A percentile compares a stretch with the other conserved stretches of the same genome.
Conservation (phyloP, 2,888 invertebrate genomes). For the Abrostola tripartita region DNA sequence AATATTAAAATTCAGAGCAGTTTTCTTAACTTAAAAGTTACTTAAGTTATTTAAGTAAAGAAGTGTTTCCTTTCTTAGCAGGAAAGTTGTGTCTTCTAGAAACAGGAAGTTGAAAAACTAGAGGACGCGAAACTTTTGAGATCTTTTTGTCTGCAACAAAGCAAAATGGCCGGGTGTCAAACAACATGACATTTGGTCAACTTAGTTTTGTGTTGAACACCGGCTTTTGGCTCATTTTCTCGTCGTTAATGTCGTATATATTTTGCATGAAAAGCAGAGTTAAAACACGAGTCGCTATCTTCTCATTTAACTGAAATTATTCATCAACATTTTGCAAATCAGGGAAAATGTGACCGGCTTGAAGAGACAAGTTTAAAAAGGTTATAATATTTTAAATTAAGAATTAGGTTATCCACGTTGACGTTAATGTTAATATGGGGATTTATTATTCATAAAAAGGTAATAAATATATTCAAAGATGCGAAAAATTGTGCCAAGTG, state of each 20-base stretch:
- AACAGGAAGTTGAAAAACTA: constrained; percentile 63
- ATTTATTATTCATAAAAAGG: constrained; percentile 26
- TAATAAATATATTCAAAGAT: constrained; percentile 28
- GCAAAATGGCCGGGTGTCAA: constrained; percentile 34
- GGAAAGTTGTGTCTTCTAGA: constrained; percentile 56
- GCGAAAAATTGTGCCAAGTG: constrained; percentile 21
- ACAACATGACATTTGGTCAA: constrained; percentile 52
- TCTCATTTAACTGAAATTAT: constrained; percentile 24
- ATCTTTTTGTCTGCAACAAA: constrained; percentile 56
- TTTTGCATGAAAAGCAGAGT: constrained; percentile 21
- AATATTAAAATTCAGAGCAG: constrained; percentile 57
- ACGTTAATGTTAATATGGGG: constrained; percentile 22
- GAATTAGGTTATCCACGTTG: constrained; percentile 31
- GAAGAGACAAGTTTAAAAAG: constrained; percentile 30
- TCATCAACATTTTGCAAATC: constrained; percentile 22
- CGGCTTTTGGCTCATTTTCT: constrained; percentile 22
- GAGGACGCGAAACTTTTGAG: constrained; percentile 56
- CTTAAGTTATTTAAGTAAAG: constrained; percentile 60
- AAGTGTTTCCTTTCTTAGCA: constrained; percentile 62
- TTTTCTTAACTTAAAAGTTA: constrained; percentile 58
- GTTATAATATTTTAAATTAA: constrained; percentile 27
- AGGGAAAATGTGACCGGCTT: constrained; percentile 17
- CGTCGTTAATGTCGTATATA: constrained; percentile 28
- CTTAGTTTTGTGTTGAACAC: constrained; percentile 36
- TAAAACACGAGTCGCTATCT: constrained; percentile 19